Percentiles rank a stretch among this genome's conserved stretches.
Conservation (phyloP, 2,113 vertebrate species). For the Oncorhynchus tshawytscha region DNA sequence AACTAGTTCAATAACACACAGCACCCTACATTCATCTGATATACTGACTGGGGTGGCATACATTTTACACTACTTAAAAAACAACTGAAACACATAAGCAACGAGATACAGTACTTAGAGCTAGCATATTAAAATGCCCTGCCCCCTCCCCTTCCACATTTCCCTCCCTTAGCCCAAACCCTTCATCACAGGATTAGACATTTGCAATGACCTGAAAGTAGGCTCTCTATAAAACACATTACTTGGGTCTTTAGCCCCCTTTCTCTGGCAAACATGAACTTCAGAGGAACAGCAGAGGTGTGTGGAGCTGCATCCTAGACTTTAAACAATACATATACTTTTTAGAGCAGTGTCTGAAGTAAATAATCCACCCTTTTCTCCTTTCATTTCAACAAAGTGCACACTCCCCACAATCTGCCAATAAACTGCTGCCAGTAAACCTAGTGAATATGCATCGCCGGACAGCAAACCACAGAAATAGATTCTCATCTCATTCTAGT, state of each 20-base stretch:
- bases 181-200: constrained; percentile 28
- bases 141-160: not conserved
- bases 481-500: too few species aligned
- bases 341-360: constrained; percentile 35
- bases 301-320: constrained; percentile 20
- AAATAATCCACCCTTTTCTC: constrained; percentile 40
- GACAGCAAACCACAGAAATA: not conserved
- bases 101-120: constrained; percentile 34
- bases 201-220: constrained; percentile 26
- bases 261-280: constrained; percentile 36
- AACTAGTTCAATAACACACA: constrained; percentile 40
- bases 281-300: constrained; percentile 21
- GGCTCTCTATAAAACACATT: not conserved
- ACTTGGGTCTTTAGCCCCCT: not conserved
- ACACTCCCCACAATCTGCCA: constrained; percentile 11
- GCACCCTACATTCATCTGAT: constrained; percentile 59
- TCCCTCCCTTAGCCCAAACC: constrained; percentile 22
- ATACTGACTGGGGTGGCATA: constrained; percentile 43
- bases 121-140: constrained; percentile 33
- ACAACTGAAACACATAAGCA: constrained; percentile 30
- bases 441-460: not conserved
- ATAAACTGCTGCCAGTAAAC: constrained; percentile 25
- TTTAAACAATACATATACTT: constrained; percentile 68
- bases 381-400: constrained; percentile 38
- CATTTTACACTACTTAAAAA: constrained; percentile 14